Evolutionary conservation across 2,888 invertebrate genomes (phyloP).

Genomic region (Timema cristinae): DNA sequence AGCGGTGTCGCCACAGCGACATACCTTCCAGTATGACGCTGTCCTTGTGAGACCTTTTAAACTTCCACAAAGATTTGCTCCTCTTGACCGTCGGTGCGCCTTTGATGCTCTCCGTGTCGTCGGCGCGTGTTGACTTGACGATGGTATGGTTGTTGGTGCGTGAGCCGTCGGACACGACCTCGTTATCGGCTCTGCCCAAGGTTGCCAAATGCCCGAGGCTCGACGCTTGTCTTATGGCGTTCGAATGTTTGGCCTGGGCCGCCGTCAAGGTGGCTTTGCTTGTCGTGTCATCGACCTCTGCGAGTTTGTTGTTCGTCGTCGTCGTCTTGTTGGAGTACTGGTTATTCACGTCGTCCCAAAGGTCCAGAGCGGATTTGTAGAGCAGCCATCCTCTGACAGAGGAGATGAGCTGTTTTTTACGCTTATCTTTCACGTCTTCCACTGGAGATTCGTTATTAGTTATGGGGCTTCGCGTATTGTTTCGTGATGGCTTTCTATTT

Average conservation of each 20-base stretch:
- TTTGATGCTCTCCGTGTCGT: not conserved
- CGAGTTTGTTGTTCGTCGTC: constrained; percentile 26
- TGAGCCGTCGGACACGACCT: no score
- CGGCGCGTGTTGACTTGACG: constrained; percentile 32
- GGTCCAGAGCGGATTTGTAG: constrained; percentile 45
- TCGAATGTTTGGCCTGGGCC: constrained; percentile 6
- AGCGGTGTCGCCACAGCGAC: constrained; percentile 82
- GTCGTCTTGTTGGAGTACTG: constrained; percentile 33
- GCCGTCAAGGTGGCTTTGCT: constrained; percentile 24
- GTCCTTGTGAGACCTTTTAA: constrained; percentile 56
- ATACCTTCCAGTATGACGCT: constrained; percentile 76
- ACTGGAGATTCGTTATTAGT: no score
- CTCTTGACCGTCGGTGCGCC: constrained; percentile 59
- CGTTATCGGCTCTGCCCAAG: constrained; percentile 50
- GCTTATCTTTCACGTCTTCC: constrained; percentile 10
- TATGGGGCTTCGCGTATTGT: no score
- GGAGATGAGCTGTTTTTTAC: constrained; percentile 29
- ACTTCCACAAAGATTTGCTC: constrained; percentile 83
- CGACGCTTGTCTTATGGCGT: constrained; percentile 30
- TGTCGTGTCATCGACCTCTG: constrained; percentile 20
- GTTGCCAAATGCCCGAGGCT: constrained; percentile 44
- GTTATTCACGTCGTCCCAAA: constrained; percentile 44
- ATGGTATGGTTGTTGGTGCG: constrained; percentile 35
- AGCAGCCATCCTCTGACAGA: constrained; percentile 46
- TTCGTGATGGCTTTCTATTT: not conserved